phyloP scores from a whole-genome alignment of 2,113 vertebrate genomes.

The Myodes glareolus region DNA sequence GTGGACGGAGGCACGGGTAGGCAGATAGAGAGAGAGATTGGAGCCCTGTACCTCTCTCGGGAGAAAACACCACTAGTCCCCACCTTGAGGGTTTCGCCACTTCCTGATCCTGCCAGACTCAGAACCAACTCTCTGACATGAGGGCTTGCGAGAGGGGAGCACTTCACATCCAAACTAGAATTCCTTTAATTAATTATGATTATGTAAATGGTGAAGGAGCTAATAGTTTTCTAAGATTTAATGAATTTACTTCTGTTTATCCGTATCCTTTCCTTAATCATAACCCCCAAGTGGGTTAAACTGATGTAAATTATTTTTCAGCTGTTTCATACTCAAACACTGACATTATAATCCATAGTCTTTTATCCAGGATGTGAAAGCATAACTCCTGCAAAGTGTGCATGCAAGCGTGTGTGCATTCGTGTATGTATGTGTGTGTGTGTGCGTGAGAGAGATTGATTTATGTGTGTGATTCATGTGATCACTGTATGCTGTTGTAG shows the following conservation, averaged over 20 bases:
- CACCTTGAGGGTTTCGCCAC: not conserved
- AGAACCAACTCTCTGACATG: not conserved
- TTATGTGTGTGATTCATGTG: not conserved
- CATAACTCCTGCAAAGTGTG: rapidly evolving
- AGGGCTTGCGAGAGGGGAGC: no score
- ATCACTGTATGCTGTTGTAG: not conserved
- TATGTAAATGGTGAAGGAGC: constrained; percentile 17
- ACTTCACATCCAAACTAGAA: not conserved
- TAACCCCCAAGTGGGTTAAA: not conserved
- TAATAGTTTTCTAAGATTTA: constrained; percentile 1
- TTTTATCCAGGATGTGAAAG: not conserved
- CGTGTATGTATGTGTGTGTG: not conserved
- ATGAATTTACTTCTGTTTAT: not conserved
- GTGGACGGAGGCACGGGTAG: not conserved
- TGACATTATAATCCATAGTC: not conserved
- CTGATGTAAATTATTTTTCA: not conserved
- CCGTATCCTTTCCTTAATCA: not conserved
- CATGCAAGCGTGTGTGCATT: no score
- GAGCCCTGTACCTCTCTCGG: not conserved
- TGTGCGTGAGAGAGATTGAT: not conserved
- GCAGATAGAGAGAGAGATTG: no score
- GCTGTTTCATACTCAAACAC: not conserved
- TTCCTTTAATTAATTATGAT: constrained; percentile 52
- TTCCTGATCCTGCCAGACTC: not conserved
- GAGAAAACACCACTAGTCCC: no score